Percentiles rank a stretch among this genome's conserved stretches.
phyloP scores from a whole-genome alignment of 2,797 vertebrate genomes.

The Phataginus tricuspis region DNA sequence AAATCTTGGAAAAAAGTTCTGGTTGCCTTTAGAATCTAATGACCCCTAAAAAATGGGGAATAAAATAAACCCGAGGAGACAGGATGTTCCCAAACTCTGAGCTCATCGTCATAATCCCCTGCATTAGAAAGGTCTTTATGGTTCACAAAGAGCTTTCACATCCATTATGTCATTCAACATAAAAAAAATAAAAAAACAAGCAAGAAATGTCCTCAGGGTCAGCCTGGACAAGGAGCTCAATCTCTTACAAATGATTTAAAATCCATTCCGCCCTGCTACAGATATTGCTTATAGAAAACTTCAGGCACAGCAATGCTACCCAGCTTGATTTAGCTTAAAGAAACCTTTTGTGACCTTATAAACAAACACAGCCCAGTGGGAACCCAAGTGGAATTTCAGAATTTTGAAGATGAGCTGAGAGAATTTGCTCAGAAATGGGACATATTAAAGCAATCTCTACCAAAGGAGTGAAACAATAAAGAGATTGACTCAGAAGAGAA shows the following conservation, averaged over 20 bases:
- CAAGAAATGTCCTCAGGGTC: conserved; percentile 72
- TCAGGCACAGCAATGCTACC: conserved; percentile 57
- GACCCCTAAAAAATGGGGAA: conserved; percentile 67
- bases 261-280: conserved; percentile 31
- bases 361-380: conserved; percentile 75
- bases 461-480: conserved; percentile 78
- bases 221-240: conserved; percentile 33
- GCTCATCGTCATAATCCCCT: conserved; percentile 56
- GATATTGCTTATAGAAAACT: conserved; percentile 76
- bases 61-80: conserved; percentile 62
- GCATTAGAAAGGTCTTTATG: conserved; percentile 73
- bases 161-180: conserved; percentile 74
- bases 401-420: conserved; percentile 78
- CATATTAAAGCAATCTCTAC: conserved; percentile 79
- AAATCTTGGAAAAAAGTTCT: conserved; percentile 43
- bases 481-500: conserved; percentile 71
- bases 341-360: conserved; percentile 78
- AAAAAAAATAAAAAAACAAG: conserved; percentile 26
- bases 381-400: conserved; percentile 72
- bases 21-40: conserved; percentile 61
- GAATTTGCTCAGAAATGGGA: conserved; percentile 79
- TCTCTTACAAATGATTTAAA: conserved; percentile 72
- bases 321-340: conserved; percentile 79
- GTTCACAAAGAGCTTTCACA: conserved; percentile 73
- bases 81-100: conserved; percentile 73